Evolutionary conservation across 2,797 vertebrate genomes (phyloP).

Genomic region (Hephaestus fuliginosus): DNA sequence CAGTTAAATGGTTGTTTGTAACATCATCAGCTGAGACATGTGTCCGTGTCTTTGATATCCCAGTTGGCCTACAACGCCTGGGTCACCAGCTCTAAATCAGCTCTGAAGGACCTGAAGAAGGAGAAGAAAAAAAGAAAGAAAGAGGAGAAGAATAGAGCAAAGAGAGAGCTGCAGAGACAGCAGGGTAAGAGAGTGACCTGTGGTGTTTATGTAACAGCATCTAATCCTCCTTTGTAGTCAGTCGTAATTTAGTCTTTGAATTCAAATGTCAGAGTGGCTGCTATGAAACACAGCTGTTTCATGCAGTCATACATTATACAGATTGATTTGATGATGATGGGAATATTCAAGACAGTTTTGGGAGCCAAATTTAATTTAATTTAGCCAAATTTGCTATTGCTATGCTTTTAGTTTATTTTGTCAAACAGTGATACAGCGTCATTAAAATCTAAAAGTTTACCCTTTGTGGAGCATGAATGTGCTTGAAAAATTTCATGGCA

Average conservation of each 20-base stretch:
- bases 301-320: background rate
- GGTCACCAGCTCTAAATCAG: constrained; percentile 83
- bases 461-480: background rate
- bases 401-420: background rate
- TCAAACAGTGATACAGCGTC: background rate
- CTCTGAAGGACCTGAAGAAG: constrained; percentile 82
- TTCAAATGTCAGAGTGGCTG: background rate
- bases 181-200: constrained; percentile 71
- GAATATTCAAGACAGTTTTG: constrained; percentile 1
- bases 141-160: constrained; percentile 74
- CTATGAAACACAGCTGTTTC: background rate
- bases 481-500: background rate
- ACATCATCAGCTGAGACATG: background rate
- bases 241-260: background rate
- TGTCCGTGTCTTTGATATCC: constrained; percentile 24
- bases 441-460: background rate
- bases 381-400: too few relatives aligned
- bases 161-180: constrained; percentile 59
- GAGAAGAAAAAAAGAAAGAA: constrained; percentile 77
- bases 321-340: background rate
- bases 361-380: background rate
- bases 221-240: background rate
- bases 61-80: constrained; percentile 87
- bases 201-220: background rate
- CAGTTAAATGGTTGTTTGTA: background rate